Evolutionary conservation across 2,888 invertebrate species (phyloP), one percentile per base, ranked within the genome.

Genomic region (Parapristionchus giblindavisi): DNA sequence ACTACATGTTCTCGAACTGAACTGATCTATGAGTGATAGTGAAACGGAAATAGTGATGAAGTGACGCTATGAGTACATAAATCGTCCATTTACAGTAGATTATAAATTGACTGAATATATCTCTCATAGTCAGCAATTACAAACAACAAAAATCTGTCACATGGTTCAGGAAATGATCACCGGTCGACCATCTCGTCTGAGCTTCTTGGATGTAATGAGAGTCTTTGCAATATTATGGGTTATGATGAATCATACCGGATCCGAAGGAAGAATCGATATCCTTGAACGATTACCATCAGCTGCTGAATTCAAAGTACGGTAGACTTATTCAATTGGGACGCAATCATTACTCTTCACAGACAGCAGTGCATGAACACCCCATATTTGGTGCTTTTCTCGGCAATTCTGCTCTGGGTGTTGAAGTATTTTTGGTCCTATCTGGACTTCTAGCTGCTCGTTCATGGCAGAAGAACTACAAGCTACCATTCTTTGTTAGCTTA

Each of bases 201-300:
- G 81, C 60, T 77, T 81, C 21, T 76, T 83, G 40, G 83, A 83
- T 63, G 74, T 79, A 24, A 79, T 85, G 76, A 85, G 87, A 52
- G 82, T 87, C 29, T 58, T 85, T 34, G 87, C 87, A 60, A 87
- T 87, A 66, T 76, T 85, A 40, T 87, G 87, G 83, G 87, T 87
- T 36, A 83, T 87, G 80, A 76, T 83, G 56, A 87, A 87, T 77
- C 87, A 87, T 77, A 79, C 83, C 21, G 86, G 85, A 56, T 79
- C 79, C 54, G 86, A 87, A 65, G 86, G 87, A 63, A 75, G 87
- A 29, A 78, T 87, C 66, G 87, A 87, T 77, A 82, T 86, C 68
- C 77, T 87, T 63, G 84, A 85, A 27, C 73, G 85, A 51, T 77
- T 78, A 6, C 83, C 85, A 3, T 81, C 83, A 27, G 85, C 84